Percentiles rank a stretch among this genome's conserved stretches.
phyloP scores from a whole-genome alignment of 2,797 vertebrate genomes.

The Tragopan temminckii region DNA sequence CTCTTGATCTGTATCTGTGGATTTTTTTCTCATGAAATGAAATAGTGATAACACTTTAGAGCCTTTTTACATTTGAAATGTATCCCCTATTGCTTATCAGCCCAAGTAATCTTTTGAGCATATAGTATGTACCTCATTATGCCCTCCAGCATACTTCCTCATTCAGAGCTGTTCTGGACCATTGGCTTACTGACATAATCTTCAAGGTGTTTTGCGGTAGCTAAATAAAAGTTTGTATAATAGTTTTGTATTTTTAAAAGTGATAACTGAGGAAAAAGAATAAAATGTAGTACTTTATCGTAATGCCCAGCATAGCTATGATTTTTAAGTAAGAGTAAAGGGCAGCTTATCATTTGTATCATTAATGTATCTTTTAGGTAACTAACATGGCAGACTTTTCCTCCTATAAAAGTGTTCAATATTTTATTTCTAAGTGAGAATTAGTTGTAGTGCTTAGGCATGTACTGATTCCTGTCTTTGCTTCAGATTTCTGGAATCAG shows the following conservation, averaged over 20 bases:
- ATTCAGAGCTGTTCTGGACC: neutral
- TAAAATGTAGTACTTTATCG: neutral
- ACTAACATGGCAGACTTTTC: neutral
- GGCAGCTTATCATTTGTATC: neutral
- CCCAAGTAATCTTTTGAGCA: fast-evolving
- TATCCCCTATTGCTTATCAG: neutral
- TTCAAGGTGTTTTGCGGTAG: neutral
- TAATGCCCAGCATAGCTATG: neutral
- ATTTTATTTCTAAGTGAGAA: neutral
- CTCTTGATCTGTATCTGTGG: neutral
- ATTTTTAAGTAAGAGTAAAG: neutral
- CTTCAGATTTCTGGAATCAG: neutral
- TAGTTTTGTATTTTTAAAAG: neutral
- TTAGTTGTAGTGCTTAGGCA: neutral
- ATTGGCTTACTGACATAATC: neutral
- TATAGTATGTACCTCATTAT: neutral
- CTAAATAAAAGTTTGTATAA: neutral
- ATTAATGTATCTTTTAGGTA: neutral
- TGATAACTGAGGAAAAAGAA: fast-evolving
- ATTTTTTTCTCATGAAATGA: neutral
- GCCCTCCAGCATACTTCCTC: neutral
- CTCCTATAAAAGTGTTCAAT: neutral
- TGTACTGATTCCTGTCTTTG: neutral
- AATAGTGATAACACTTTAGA: neutral
- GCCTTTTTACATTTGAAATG: neutral